These are phyloP conservation scores for Rhopalosiphum padi DNA, from an alignment of 1,140 invertebrate species.

Conservation along the genomic window DNA sequence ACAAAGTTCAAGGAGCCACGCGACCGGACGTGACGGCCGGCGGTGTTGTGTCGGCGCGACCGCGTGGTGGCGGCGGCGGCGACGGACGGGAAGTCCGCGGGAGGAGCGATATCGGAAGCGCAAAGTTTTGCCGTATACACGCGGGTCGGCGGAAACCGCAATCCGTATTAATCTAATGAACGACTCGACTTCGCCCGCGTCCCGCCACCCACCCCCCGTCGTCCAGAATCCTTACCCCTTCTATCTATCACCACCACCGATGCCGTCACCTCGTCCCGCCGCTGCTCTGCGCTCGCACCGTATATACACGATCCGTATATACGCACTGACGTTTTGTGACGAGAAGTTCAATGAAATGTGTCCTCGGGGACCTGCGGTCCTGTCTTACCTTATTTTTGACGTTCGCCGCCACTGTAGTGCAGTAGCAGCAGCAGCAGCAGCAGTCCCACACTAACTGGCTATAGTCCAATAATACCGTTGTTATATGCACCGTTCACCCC, in stretches of 20 bases:
- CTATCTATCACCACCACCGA: background rate
- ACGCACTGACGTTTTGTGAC: slow-evolving; percentile 38
- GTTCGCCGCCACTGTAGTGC: background rate
- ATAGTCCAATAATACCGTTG: background rate
- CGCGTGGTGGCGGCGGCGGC: background rate
- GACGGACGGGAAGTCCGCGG: background rate
- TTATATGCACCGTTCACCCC: background rate
- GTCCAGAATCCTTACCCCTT: no score
- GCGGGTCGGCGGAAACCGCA: background rate
- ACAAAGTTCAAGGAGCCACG: background rate
- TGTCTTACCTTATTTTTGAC: slow-evolving; percentile 39
- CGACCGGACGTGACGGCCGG: background rate
- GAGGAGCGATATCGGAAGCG: background rate
- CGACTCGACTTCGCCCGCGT: background rate
- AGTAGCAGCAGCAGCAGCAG: background rate
- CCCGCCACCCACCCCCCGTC: no score
- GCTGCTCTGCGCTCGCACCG: accelerated
- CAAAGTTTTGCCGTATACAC: background rate
- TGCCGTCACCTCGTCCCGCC: no score
- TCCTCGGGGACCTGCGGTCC: slow-evolving; percentile 23
- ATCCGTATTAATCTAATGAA: slow-evolving; percentile 56
- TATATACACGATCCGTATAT: background rate
- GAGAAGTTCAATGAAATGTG: slow-evolving; percentile 52
- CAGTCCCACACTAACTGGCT: background rate
- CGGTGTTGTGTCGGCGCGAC: background rate